Conservation (phyloP, 2,113 vertebrate genomes). For the Thermophis baileyi region DNA sequence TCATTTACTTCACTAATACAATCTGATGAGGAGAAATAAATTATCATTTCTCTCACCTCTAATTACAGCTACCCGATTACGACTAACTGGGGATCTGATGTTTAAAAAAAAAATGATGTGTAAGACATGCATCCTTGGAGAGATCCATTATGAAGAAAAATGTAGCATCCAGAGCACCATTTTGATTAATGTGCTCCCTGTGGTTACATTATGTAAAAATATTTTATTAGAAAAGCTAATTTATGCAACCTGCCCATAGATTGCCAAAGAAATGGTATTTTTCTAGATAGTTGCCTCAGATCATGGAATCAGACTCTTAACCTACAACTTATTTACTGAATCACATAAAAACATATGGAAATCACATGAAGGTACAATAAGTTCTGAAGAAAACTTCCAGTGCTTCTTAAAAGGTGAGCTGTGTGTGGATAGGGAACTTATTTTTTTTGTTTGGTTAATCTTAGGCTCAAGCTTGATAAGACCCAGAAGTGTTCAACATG, state of each 20-base stretch:
- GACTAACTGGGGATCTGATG: background rate
- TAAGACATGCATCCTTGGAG: background rate
- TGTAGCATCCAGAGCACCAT: background rate
- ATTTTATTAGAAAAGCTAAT: background rate
- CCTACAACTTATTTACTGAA: background rate
- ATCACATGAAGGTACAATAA: background rate
- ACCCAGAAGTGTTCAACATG: background rate
- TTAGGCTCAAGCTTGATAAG: background rate
- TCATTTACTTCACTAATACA: background rate
- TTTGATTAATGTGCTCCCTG: background rate
- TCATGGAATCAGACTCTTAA: background rate
- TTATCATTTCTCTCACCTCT: background rate
- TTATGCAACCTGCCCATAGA: background rate
- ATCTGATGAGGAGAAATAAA: background rate
- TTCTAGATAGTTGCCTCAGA: background rate
- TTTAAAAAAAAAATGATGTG: background rate
- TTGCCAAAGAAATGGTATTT: background rate
- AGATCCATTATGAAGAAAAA: background rate
- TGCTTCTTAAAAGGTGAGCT: background rate
- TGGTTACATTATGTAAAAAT: background rate
- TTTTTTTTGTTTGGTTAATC: background rate
- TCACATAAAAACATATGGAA: background rate
- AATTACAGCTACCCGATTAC: background rate
- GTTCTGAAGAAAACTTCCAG: background rate
- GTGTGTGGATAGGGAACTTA: background rate